These are phyloP conservation scores for Furcifer pardalis DNA, from an alignment of 2,797 vertebrate genomes.

Conservation along the genomic window DNA sequence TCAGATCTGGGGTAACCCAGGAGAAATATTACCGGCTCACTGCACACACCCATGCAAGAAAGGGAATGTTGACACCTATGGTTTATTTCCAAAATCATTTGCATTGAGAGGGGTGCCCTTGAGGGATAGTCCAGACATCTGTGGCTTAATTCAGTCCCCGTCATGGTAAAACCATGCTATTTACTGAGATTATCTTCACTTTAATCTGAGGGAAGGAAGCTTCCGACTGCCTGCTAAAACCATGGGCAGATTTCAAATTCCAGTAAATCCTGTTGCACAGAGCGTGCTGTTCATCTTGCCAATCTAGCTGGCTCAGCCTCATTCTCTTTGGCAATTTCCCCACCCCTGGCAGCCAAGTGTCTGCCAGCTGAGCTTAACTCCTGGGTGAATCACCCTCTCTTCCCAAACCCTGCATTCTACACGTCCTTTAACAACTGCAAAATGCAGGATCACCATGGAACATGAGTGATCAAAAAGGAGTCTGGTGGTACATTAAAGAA, in stretches of 20 bases:
- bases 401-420: background rate
- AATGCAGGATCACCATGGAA: slow-evolving; percentile 7
- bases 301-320: slow-evolving; percentile 6
- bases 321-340: slow-evolving; percentile 21
- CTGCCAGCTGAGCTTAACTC: slow-evolving; percentile 35
- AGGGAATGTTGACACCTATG: background rate
- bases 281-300: slow-evolving; percentile 36
- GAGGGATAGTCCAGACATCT: background rate
- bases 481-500: background rate
- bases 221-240: slow-evolving; percentile 28
- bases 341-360: slow-evolving; percentile 4
- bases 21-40: background rate
- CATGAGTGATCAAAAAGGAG: slow-evolving; percentile 7
- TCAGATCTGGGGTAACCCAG: slow-evolving; percentile 1
- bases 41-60: background rate
- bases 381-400: slow-evolving; percentile 28
- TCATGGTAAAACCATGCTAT: background rate
- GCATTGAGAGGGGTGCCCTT: background rate
- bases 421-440: slow-evolving; percentile 22
- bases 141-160: slow-evolving; percentile 5
- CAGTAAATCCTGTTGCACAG: slow-evolving; percentile 42
- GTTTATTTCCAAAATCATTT: background rate
- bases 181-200: slow-evolving; percentile 19
- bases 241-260: slow-evolving; percentile 42
- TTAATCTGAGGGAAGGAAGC: slow-evolving; percentile 37